Conservation (phyloP, 2,113 vertebrate species). For the Excalfactoria chinensis region DNA sequence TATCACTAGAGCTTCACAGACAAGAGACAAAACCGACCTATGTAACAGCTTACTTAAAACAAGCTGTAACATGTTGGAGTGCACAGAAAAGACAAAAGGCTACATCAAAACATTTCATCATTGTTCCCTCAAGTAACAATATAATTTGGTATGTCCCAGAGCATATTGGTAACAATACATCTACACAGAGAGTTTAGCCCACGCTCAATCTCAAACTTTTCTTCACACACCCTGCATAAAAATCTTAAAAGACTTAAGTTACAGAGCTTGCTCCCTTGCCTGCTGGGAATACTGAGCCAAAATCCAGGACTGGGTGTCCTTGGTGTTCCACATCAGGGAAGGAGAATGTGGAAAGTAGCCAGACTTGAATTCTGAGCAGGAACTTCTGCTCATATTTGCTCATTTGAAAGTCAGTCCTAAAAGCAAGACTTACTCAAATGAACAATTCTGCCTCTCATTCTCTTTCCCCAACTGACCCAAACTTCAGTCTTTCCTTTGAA, state of each 20-base stretch:
- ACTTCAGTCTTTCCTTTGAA: background rate
- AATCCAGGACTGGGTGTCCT: background rate
- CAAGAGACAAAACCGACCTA: background rate
- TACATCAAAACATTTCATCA: slow-evolving; percentile 34
- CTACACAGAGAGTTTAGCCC: slow-evolving; percentile 12
- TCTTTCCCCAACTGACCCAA: background rate
- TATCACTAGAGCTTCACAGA: slow-evolving; percentile 12
- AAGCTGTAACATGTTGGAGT: slow-evolving; percentile 43
- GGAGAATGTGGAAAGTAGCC: slow-evolving; percentile 18
- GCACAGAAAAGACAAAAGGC: slow-evolving; percentile 46
- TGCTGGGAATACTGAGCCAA: slow-evolving; percentile 10
- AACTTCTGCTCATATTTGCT: slow-evolving; percentile 24
- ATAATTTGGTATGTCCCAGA: slow-evolving; percentile 28
- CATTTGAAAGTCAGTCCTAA: slow-evolving; percentile 24
- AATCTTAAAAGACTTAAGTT: background rate
- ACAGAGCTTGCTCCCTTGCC: slow-evolving; percentile 25
- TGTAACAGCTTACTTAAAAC: slow-evolving; percentile 10
- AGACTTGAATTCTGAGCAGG: slow-evolving; percentile 37
- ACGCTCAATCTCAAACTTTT: slow-evolving; percentile 25
- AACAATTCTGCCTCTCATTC: background rate
- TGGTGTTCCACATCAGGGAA: background rate
- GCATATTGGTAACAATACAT: slow-evolving; percentile 49
- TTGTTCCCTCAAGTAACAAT: slow-evolving; percentile 21
- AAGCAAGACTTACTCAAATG: background rate
- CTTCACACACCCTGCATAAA: slow-evolving; percentile 39